phyloP scores from a whole-genome alignment of 92 coral and sea anemone species.

The Chrysogorgia sp. region DNA sequence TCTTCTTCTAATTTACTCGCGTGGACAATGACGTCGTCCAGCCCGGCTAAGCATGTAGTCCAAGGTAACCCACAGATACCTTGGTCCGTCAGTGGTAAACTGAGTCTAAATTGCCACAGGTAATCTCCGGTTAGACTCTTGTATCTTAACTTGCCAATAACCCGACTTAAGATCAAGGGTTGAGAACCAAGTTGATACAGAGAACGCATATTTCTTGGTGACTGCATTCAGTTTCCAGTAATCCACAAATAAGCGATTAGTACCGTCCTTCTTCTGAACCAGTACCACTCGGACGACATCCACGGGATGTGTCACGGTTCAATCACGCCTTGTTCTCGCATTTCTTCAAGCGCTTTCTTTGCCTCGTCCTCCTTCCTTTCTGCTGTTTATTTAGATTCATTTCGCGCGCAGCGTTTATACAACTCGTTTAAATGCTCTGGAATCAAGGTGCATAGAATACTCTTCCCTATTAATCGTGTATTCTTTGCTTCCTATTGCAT shows the following conservation, averaged over 20 bases:
- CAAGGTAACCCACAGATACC: neutral
- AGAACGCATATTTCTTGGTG: neutral
- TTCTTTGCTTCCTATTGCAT: too few relatives aligned
- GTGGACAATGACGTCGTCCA: conserved; percentile 11
- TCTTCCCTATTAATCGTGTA: too few relatives aligned
- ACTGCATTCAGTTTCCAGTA: too few relatives aligned
- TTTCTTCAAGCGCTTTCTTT: neutral
- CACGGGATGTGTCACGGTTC: neutral
- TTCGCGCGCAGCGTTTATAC: too few relatives aligned
- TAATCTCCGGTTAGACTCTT: neutral
- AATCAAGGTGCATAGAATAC: too few relatives aligned
- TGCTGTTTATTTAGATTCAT: too few relatives aligned
- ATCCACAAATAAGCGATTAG: too few relatives aligned
- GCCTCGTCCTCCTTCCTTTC: neutral
- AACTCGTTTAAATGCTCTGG: too few relatives aligned
- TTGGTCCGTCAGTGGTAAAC: conserved; percentile 15
- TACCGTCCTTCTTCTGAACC: neutral
- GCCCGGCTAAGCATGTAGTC: conserved; percentile 13
- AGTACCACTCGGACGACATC: neutral
- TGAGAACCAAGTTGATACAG: neutral
- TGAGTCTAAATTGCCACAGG: conserved; percentile 16
- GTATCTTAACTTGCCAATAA: neutral
- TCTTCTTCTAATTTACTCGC: neutral
- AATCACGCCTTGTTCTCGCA: neutral
- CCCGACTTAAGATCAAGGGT: neutral